Base-by-base conservation (phyloP, 2,113 vertebrate species). In the Protobothrops mucrosquamatus region DNA sequence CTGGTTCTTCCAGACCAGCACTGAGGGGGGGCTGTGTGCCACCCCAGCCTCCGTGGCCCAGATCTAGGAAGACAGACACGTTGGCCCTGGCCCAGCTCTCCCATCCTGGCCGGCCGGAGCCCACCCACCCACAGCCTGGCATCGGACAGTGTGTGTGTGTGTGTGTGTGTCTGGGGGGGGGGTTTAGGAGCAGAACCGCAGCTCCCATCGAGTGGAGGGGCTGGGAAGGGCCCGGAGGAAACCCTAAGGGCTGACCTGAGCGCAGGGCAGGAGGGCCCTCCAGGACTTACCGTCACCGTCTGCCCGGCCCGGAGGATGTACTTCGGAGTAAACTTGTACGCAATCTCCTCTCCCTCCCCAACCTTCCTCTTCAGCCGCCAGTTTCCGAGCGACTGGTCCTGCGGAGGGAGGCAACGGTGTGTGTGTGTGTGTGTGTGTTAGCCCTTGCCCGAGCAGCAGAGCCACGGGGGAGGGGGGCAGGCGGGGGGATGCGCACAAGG, bases 321-420 rank as follows among this genome's bases (percentile, higher is more conserved):
- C 93, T 99, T 99, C 1, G 99, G 99, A 3, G 98, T 99, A 94
- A 99, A 99, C 96, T 99, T 99, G 96, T 99, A 99, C 89, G 98
- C 91, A 1, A 99, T 97, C 97, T 99, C 99, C 0, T 98, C 98
- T 46, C 95, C 98, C 2, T 98, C 97, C 29, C 98, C 98, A 89
- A 99, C 97, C 94, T 98, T 98, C 94, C 98, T 98, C 95, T 98
- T 99, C 96, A 99, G 97, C 92, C 98, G 98, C 99, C 99, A 99
- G 97, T 97, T 99, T 22, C 99, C 99, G 95, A 99, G 94, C 92
- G 99, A 98, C 94, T 99, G 99, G 95, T 99, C 99, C 99, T 99
- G 94, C 93, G 1, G 48, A 24, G 22, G 54, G 29, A 39, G 9
- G 64, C 0, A 2, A 22, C 22, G 15, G 1, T 6, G 54, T 11